These are phyloP conservation scores for Eunapius fragilis DNA, from an alignment of 37 sponge, comb jelly and placozoan species.

Conservation along the genomic window DNA sequence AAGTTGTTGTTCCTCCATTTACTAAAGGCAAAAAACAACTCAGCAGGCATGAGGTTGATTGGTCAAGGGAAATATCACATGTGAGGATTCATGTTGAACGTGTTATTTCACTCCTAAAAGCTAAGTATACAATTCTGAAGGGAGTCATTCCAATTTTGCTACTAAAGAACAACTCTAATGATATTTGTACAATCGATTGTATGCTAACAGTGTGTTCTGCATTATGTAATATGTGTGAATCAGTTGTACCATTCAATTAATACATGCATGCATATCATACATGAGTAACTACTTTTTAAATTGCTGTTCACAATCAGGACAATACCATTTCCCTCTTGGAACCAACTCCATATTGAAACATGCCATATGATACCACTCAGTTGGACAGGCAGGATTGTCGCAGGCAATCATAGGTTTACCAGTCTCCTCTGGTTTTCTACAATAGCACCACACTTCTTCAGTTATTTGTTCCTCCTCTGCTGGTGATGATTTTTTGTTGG, in stretches of 20 bases:
- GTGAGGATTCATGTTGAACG: slow-evolving; percentile 50
- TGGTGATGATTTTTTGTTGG: too few relatives aligned
- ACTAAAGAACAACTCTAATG: slow-evolving; percentile 16
- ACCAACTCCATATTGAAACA: slow-evolving; percentile 25
- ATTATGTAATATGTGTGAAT: background rate
- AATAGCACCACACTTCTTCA: slow-evolving; percentile 43
- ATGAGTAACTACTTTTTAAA: background rate
- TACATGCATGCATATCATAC: too few relatives aligned
- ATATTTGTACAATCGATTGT: slow-evolving; percentile 20
- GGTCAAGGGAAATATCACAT: slow-evolving; percentile 12
- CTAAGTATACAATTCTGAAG: slow-evolving; percentile 26
- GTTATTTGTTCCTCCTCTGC: background rate
- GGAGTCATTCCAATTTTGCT: background rate
- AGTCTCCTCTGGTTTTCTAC: slow-evolving; percentile 10
- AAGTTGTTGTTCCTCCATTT: too few relatives aligned
- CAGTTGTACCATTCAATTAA: background rate
- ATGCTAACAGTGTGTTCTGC: slow-evolving; percentile 30
- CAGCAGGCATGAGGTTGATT: background rate
- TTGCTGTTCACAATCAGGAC: slow-evolving; percentile 47
- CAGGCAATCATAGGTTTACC: slow-evolving; percentile 40
- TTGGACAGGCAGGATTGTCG: slow-evolving; percentile 20
- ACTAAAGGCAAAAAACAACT: too few relatives aligned
- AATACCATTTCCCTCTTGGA: slow-evolving; percentile 40
- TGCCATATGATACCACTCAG: slow-evolving; percentile 44
- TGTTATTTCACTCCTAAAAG: slow-evolving; percentile 42